Base-by-base conservation (phyloP, 2,888 invertebrate species). In the Polietes domitor region DNA sequence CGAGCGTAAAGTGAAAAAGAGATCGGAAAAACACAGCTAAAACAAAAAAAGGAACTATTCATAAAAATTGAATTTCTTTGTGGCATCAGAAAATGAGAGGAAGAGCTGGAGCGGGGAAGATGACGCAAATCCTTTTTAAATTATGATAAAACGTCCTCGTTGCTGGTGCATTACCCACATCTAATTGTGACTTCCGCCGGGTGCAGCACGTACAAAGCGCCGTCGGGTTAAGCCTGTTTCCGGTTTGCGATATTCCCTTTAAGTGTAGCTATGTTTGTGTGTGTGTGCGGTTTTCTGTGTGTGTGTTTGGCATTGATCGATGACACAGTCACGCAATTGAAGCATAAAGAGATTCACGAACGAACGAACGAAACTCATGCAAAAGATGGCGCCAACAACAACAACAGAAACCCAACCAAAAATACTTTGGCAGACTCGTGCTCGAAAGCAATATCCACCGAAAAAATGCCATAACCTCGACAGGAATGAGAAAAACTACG, bases 321-420 rank as follows among this genome's bases (percentile, higher is more conserved):
- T 70, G 70, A 77, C 74, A 83, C 61, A 80, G 74, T 74, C 77
- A 83, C 63, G 80, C 80, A 83, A 83, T 71, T 80, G 77, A 77
- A 50, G 83, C 79, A 72, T 71, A 79, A 82, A 82, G 78, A 75
- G 26, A 41, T 26, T 43, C 63, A 53, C 72, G 43, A 43, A 21
- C 2, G 37, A 37, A 24, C n/a, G 21, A 43, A 26, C 28, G 19
- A 17, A 28, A 24, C 28, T 12, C 65, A 53, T 58, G 47, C 2
- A 63, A 17, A 37, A 17, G n/a, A 3, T 37, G 37, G 37, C 37
- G 12, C 1, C 4, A 37, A 12, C 37, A 37, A 37, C 12, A 37
- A 19, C 24, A 15, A 28, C 9, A 55, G n/a, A n/a, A n/a, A n/a
- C n/a, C n/a, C n/a, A n/a, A n/a, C 4, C 10, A 43, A 43, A 15